A percentile compares a stretch with the other conserved stretches of the same genome.
Conservation (phyloP, 2,113 vertebrate genomes). For the Pycnonotus jocosus region DNA sequence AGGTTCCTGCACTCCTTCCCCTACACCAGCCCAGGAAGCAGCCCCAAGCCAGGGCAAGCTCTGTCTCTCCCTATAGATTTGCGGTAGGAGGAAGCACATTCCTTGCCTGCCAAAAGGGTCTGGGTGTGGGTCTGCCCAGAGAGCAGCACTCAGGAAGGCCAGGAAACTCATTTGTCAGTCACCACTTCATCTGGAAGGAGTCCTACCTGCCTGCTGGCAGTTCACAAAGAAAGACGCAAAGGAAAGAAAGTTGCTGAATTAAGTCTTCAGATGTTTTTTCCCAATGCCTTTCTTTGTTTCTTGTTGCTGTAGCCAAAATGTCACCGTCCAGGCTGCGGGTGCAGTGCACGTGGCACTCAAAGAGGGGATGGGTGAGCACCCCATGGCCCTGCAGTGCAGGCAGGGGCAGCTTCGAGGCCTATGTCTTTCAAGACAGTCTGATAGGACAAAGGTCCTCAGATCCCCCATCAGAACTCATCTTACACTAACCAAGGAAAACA, state of each 20-base stretch:
- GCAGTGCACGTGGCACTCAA: neutral
- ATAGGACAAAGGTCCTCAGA: conserved; percentile 16
- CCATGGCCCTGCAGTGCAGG: neutral
- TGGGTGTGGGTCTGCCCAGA: rapidly evolving
- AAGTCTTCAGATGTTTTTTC: neutral
- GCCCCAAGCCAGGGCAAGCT: neutral
- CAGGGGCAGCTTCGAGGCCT: neutral
- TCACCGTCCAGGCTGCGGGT: neutral
- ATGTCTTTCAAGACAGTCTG: conserved; percentile 23
- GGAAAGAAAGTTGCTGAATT: neutral
- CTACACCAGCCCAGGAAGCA: neutral
- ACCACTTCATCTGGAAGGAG: neutral
- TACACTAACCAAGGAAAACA: conserved; percentile 68
- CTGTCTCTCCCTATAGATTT: neutral
- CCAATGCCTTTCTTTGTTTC: neutral
- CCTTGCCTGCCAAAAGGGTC: rapidly evolving
- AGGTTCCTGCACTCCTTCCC: neutral
- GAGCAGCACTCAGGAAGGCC: neutral
- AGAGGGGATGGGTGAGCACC: neutral
- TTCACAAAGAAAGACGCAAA: neutral
- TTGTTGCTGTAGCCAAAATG: neutral
- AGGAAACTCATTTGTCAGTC: neutral
- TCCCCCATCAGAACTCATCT: neutral
- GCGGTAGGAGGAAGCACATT: neutral
- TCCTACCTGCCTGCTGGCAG: neutral